These are phyloP conservation scores for Phalacrocorax pelagicus DNA, from an alignment of 2,113 vertebrate genomes.

Conservation along the genomic window DNA sequence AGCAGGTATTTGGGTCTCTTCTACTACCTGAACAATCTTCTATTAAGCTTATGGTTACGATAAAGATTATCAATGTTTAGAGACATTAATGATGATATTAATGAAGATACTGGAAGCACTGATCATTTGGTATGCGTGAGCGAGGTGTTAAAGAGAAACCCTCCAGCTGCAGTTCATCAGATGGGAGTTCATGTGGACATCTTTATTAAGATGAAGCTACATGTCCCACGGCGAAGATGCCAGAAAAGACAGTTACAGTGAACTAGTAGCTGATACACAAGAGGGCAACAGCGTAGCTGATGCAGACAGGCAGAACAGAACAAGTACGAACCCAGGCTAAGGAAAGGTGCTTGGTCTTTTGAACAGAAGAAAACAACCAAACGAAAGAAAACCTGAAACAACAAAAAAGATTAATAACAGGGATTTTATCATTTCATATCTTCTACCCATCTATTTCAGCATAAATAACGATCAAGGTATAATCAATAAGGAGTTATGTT, in stretches of 20 bases:
- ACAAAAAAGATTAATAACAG: neutral
- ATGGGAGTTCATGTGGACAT: neutral
- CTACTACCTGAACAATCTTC: neutral
- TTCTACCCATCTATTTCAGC: neutral
- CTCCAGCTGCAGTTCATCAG: neutral
- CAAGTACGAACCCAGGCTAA: rapidly evolving
- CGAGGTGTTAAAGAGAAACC: neutral
- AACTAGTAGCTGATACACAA: neutral
- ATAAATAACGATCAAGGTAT: neutral
- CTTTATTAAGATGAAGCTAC: neutral
- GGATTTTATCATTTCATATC: neutral
- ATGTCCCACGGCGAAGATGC: neutral
- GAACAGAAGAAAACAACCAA: neutral
- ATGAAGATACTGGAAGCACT: neutral
- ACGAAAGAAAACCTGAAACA: neutral
- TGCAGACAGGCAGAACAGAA: neutral
- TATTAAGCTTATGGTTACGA: neutral
- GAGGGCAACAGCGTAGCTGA: neutral
- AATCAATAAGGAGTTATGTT: neutral
- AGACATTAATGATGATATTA: neutral
- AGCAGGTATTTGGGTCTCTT: neutral
- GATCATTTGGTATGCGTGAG: neutral
- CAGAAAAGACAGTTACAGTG: neutral
- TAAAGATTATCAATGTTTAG: neutral
- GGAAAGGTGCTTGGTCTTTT: neutral